Base-by-base conservation (phyloP, 2,797 vertebrate species). In the Diglossa cyanea region DNA sequence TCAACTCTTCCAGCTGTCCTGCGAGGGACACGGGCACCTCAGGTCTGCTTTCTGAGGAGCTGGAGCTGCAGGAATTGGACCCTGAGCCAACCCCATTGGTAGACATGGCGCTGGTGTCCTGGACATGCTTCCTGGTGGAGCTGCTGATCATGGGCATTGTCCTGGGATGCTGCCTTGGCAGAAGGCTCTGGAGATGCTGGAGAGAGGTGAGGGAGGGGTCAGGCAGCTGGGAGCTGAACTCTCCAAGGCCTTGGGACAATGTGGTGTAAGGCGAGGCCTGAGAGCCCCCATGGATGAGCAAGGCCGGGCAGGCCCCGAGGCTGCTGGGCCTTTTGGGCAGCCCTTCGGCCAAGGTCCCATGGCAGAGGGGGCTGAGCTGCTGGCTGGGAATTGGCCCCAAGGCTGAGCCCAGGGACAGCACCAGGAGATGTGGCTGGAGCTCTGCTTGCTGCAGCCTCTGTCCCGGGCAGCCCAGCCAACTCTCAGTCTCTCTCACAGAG, bases 401-500 rank as follows among this genome's bases (percentile, higher is more conserved):
- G 14, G 25, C 53, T 55, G 24, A 44, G 13, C 25, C 24, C 70
- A 35, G 53, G 6, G 19, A 30, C 21, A 18, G 28, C 15, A 53
- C 5, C 39, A 42, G 60, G n/a, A 35, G 25, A 35, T 31, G 31
- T 2, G 0, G 48, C 15, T 2, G 0, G 16, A 63, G 48, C 48
- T 24, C n/a, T 24, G 28, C 40, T 20, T 8, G 40, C 40, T 54
- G 17, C 48, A 54, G n/a, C 40, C 40, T 45, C 40, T 45, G 40
- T 8, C 30, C 4, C 0, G 3, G 20, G 6, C 48, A 44, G 74
- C 39, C 39, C 60, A 13, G 60, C 13, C 60, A 19, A 13, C 7
- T 19, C 48, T 1, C 0, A 18, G 19, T 7, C 31, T 19, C 16
- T 18, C 3, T 0, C 3, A 0, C 9, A 19, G 12, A 44, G 25